phyloP scores from a whole-genome alignment of 2,888 invertebrate species.

The Malacosoma neustria region DNA sequence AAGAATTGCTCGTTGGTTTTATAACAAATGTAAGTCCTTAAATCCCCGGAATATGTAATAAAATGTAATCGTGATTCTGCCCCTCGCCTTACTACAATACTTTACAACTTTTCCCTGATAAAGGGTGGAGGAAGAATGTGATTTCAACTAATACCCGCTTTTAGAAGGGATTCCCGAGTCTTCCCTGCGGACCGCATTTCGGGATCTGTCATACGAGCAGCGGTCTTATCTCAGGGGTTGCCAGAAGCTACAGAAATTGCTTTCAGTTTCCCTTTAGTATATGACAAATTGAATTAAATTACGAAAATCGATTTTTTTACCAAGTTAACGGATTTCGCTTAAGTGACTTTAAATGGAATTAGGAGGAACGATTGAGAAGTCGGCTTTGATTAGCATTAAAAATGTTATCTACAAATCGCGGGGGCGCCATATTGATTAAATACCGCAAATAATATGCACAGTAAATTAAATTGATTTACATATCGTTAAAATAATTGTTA shows the following conservation, averaged over 20 bases:
- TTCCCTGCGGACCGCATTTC: slow-evolving; percentile 31
- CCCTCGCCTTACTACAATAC: slow-evolving; percentile 26
- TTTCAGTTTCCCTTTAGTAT: background rate
- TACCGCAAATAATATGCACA: too few relatives aligned
- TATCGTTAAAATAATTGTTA: too few relatives aligned
- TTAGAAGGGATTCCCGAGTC: slow-evolving; percentile 24
- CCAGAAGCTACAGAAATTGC: background rate
- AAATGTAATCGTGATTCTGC: slow-evolving; percentile 20
- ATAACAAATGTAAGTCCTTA: too few relatives aligned
- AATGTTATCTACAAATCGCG: too few relatives aligned
- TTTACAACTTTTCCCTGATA: slow-evolving; percentile 32
- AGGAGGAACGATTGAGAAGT: background rate
- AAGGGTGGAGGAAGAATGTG: slow-evolving; percentile 29
- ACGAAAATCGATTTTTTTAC: background rate
- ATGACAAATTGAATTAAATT: slow-evolving; percentile 4
- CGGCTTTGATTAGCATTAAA: too few relatives aligned
- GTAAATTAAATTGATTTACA: too few relatives aligned
- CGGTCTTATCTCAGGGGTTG: slow-evolving; percentile 26
- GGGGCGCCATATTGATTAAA: too few relatives aligned
- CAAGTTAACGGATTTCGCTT: background rate
- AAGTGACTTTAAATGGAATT: background rate
- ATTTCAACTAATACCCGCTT: slow-evolving; percentile 44
- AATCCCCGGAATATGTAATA: too few relatives aligned
- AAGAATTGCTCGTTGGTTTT: too few relatives aligned
- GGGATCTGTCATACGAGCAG: slow-evolving; percentile 23